phyloP scores from a whole-genome alignment of 2,113 vertebrate genomes.

The Hystrix cristata region DNA sequence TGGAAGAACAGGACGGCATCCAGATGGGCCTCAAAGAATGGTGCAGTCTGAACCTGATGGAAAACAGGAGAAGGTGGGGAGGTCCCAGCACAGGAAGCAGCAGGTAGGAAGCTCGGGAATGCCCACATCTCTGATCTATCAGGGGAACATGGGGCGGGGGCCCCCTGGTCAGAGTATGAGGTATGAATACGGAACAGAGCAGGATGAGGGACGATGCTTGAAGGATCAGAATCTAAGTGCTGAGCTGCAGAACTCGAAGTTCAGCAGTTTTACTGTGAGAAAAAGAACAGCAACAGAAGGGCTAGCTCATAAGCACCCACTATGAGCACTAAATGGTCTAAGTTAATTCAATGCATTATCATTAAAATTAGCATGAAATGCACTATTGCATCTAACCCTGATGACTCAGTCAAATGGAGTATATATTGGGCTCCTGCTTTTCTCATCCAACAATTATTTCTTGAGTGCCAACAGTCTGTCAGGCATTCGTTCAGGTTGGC shows the following conservation, averaged over 20 bases:
- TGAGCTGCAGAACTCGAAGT: accelerated
- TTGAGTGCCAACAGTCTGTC: background rate
- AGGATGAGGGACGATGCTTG: accelerated
- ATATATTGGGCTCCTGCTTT: background rate
- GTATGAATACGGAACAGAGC: no score
- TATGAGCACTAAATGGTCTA: background rate
- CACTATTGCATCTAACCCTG: background rate
- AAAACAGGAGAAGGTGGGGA: background rate
- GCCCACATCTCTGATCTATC: background rate
- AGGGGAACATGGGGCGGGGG: accelerated
- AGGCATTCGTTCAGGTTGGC: background rate
- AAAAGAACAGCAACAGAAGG: background rate
- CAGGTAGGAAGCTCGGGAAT: accelerated
- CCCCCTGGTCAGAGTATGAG: background rate
- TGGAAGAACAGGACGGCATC: accelerated
- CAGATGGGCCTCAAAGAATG: background rate
- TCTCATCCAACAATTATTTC: background rate
- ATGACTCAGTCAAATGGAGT: background rate
- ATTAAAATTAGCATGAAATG: background rate
- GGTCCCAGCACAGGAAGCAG: background rate
- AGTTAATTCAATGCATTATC: background rate
- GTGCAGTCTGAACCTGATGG: accelerated
- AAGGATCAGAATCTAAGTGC: accelerated
- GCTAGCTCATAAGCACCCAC: background rate
- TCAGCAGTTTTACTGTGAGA: background rate